Base-by-base conservation (phyloP, 2,888 invertebrate species). In the Heliconius cydno region DNA sequence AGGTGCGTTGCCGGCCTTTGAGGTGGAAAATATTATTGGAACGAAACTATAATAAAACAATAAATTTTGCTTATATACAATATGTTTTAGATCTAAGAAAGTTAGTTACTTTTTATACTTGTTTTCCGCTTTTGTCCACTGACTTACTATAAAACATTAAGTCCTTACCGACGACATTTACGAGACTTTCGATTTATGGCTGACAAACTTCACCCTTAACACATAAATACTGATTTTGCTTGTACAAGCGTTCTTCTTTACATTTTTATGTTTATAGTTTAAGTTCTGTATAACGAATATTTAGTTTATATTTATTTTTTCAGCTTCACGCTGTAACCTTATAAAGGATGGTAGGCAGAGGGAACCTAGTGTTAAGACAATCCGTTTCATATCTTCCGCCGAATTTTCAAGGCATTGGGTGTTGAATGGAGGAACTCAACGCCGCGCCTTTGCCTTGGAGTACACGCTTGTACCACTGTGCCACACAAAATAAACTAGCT, bases 171-270 rank as follows among this genome's bases (percentile, higher is more conserved):
- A 41, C 38, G 63, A 75, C 63, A 15, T 73, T 73, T 73, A 73
- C 72, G 60, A 75, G 38, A 25, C 28, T 65, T 65, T 38, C 38
- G 63, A 75, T 75, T 75, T 65, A 75, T 75, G 38, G 63, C 74
- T 75, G 41, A 75, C 60, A 25, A 74, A 25, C 6, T 28, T 65
- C 28, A 65, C 38, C 41, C 63, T 19, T 6, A 63, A 28, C 41
- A 65, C 28, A 65, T 75, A 75, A 75, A 75, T 65, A 75, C 25
- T 28, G 25, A 28, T 25, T n/a, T 63, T 63, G 28, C 2, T 52
- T 52, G 74, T 25, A 75, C 12, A 65, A 75, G 5, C 13, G 34
- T 25, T 63, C 0, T 38, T 63, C 38, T 74, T 74, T 63, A 10
- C 4, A 9, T 19, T 30, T 10, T 63, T 25, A 13, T 25, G 5